Percentiles rank a stretch among this genome's conserved stretches.
Evolutionary conservation across 92 coral and sea anemone genomes (phyloP).

Genomic region (Parazoanthus darwini): DNA sequence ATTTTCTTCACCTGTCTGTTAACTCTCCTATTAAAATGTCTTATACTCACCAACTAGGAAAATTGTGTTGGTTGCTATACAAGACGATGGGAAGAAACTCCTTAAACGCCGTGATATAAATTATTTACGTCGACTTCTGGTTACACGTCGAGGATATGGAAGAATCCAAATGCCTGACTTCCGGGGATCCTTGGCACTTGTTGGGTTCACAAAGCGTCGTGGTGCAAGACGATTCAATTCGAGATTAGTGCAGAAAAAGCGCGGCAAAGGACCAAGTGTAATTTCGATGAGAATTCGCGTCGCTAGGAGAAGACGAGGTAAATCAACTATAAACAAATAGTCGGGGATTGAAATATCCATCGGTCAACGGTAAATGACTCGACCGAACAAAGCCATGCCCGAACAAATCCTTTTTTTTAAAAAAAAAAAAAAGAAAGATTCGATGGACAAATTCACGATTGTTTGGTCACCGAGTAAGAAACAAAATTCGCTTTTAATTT

Average conservation of each 20-base stretch:
- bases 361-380: no score
- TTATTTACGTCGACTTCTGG: constrained; percentile 4
- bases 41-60: constrained; percentile 8
- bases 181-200: constrained; percentile 27
- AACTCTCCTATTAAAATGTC: background rate
- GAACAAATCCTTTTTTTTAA: no score
- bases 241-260: constrained; percentile 11
- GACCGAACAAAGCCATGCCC: background rate
- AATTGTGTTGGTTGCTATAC: constrained; percentile 34
- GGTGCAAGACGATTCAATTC: constrained; percentile 4
- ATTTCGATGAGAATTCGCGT: constrained; percentile 1
- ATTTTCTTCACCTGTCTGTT: no score
- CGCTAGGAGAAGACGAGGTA: constrained; percentile 29
- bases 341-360: no score
- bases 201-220: constrained; percentile 9
- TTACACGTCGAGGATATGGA: constrained; percentile 8
- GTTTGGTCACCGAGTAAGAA: no score
- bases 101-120: background rate
- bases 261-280: constrained; percentile 24
- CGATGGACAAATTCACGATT: no score
- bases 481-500: no score
- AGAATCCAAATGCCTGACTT: constrained; percentile 8
- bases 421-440: no score
- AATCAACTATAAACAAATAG: background rate
- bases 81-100: constrained; percentile 16